A percentile compares a stretch with the other conserved stretches of the same genome.
phyloP scores from a whole-genome alignment of 2,888 invertebrate genomes.

The Sinhomidia bicolor region DNA sequence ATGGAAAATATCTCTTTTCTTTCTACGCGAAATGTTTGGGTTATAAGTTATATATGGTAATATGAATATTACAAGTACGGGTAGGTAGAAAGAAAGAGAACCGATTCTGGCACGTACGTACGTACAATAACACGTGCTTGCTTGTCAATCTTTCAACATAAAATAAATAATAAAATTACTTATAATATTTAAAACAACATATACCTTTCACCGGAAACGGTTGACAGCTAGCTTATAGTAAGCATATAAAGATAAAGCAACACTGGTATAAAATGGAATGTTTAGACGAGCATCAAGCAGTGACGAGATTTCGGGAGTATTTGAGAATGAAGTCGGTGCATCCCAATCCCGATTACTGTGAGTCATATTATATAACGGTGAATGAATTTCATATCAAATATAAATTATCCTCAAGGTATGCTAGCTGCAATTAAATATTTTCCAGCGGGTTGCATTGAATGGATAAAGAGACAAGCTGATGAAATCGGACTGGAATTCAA shows the following conservation, averaged over 20 bases:
- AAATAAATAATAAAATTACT: no score
- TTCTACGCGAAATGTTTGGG: no score
- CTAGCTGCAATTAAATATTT: not conserved
- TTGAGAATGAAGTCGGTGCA: slow-evolving; percentile 93
- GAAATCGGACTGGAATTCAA: slow-evolving; percentile 72
- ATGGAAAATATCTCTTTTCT: no score
- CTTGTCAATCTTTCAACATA: no score
- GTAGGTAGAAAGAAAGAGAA: no score
- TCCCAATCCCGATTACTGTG: slow-evolving; percentile 93
- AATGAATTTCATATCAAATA: not conserved
- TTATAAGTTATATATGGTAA: no score
- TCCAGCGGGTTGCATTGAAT: slow-evolving; percentile 69
- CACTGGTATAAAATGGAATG: slow-evolving; percentile 10
- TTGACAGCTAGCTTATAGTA: not conserved
- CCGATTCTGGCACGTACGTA: no score
- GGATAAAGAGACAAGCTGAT: slow-evolving; percentile 68
- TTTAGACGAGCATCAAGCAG: slow-evolving; percentile 83
- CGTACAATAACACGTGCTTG: no score
- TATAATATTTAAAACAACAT: no score
- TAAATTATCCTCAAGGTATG: not conserved
- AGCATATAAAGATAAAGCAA: no score
- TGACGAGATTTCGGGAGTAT: slow-evolving; percentile 92
- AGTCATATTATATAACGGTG: slow-evolving; percentile 50
- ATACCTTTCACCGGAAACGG: not conserved
- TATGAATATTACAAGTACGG: no score